phyloP scores from a whole-genome alignment of 2,888 invertebrate genomes.

The Protodeltote pygarga region DNA sequence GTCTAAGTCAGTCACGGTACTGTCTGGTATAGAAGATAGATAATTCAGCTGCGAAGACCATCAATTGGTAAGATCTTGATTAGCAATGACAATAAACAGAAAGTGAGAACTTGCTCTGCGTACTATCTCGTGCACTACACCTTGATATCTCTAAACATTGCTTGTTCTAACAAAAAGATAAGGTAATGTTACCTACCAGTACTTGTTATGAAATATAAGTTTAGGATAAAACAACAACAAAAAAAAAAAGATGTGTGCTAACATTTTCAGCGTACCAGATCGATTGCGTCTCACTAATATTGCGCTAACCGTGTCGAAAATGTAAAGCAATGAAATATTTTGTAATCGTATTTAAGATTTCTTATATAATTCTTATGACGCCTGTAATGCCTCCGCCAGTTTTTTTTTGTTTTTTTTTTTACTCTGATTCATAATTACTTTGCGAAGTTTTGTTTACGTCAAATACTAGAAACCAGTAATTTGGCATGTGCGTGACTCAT shows the following conservation, averaged over 20 bases:
- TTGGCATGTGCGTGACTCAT: slow-evolving; percentile 29
- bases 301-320: slow-evolving; percentile 41
- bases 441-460: slow-evolving; percentile 14
- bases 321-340: slow-evolving; percentile 42
- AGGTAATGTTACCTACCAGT: no score
- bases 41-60: no score
- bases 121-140: no score
- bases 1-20: no score
- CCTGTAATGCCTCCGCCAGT: slow-evolving; percentile 7
- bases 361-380: slow-evolving; percentile 34
- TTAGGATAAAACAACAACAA: slow-evolving; percentile 12
- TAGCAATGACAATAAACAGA: no score
- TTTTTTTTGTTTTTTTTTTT: slow-evolving; percentile 9
- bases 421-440: slow-evolving; percentile 11
- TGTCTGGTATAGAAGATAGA: no score
- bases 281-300: slow-evolving; percentile 36
- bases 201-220: slow-evolving; percentile 8
- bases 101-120: no score
- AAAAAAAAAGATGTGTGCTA: slow-evolving; percentile 13
- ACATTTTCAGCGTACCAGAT: slow-evolving; percentile 23
- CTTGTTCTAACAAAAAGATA: no score
- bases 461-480: slow-evolving; percentile 17
- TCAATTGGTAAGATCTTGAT: no score
- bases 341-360: slow-evolving; percentile 32
- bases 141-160: no score